Conservation (phyloP, 1,140 invertebrate species). For the Lasaia peninsularis region DNA sequence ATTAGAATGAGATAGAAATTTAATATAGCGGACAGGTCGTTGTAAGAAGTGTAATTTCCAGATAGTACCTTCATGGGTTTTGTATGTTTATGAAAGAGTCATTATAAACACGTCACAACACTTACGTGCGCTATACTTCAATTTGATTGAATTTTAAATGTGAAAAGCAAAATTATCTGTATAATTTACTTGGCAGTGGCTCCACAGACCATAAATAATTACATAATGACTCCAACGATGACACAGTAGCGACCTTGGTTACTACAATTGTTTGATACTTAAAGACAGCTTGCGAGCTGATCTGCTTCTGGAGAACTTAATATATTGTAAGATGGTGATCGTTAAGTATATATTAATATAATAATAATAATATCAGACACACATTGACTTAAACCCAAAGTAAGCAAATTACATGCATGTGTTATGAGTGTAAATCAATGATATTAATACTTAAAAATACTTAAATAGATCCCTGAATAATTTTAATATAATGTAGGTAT, state of each 20-base stretch:
- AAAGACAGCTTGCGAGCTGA: background rate
- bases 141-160: slow-evolving; percentile 2
- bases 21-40: too few relatives aligned
- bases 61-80: too few relatives aligned
- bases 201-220: slow-evolving; percentile 2
- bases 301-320: background rate
- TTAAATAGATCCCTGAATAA: too few relatives aligned
- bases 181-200: background rate
- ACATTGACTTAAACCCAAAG: too few relatives aligned
- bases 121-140: background rate
- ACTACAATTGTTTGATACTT: background rate
- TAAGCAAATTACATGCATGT: too few relatives aligned
- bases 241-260: slow-evolving; percentile 2
- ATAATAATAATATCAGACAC: too few relatives aligned
- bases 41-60: too few relatives aligned
- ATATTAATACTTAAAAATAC: too few relatives aligned
- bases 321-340: background rate
- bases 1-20: too few relatives aligned
- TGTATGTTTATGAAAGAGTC: background rate
- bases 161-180: slow-evolving; percentile 4
- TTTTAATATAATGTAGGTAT: too few relatives aligned
- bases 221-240: slow-evolving; percentile 3
- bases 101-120: background rate
- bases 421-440: too few relatives aligned
- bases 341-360: too few relatives aligned